Evolutionary conservation across 2,113 vertebrate genomes (phyloP).

Genomic region (Rhizomys pruinosus): DNA sequence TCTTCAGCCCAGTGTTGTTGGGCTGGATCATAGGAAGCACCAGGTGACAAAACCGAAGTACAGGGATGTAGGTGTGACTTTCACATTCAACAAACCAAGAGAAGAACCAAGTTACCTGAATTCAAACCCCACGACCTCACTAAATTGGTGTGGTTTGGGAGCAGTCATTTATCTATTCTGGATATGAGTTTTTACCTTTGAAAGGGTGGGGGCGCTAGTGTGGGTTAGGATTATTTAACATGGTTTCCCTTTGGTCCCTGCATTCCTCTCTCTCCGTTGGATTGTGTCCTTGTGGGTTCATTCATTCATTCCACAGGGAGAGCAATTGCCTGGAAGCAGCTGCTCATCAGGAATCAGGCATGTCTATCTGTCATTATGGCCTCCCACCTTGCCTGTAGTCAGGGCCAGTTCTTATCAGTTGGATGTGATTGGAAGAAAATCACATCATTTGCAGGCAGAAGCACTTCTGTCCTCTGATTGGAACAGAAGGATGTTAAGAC

Average conservation of each 20-base stretch:
- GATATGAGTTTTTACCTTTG: neutral
- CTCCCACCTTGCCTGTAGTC: neutral
- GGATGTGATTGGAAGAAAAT: conserved; percentile 2
- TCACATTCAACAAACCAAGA: conserved; percentile 3
- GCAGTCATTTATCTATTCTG: neutral
- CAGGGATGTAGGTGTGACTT: neutral
- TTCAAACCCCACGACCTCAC: conserved; percentile 1
- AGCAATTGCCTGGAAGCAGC: conserved; percentile 10
- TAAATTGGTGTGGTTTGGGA: neutral
- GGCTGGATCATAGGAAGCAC: neutral
- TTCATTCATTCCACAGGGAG: conserved; percentile 12
- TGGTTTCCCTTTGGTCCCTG: neutral
- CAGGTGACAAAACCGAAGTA: neutral
- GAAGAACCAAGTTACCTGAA: neutral
- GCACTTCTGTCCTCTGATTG: neutral
- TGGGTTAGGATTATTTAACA: conserved; percentile 5
- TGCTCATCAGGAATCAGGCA: neutral
- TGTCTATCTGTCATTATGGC: too few relatives aligned
- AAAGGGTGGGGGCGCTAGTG: neutral
- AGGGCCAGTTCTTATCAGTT: conserved; percentile 5
- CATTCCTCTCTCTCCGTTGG: conserved; percentile 12
- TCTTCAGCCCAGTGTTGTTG: neutral
- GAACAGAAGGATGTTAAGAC: neutral
- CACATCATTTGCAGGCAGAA: conserved; percentile 3
- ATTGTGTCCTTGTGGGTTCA: neutral